These are phyloP conservation scores for Otus sunia DNA, from an alignment of 2,113 vertebrate genomes.

Conservation along the genomic window DNA sequence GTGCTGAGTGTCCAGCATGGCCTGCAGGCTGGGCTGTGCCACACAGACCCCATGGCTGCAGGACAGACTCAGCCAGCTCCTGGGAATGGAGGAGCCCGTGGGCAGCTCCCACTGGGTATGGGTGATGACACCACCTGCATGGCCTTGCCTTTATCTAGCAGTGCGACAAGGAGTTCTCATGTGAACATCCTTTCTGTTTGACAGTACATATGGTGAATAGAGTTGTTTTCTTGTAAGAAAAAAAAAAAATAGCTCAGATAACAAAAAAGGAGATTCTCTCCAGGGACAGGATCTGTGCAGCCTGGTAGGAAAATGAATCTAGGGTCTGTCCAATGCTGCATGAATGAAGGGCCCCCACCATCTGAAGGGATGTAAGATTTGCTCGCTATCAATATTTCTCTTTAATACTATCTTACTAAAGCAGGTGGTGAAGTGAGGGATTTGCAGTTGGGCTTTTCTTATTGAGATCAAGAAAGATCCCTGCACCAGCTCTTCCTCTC, in stretches of 20 bases:
- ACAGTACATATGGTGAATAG: rapidly evolving
- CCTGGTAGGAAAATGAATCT: background rate
- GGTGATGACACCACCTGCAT: rapidly evolving
- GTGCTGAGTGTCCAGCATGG: background rate
- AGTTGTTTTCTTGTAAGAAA: background rate
- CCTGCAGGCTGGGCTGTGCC: background rate
- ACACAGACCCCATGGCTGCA: rapidly evolving
- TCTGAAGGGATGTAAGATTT: background rate
- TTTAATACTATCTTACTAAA: background rate
- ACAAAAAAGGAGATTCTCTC: background rate
- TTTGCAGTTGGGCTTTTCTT: background rate
- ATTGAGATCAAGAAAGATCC: background rate
- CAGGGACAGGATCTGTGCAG: background rate
- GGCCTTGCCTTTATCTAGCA: background rate
- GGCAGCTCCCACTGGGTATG: background rate
- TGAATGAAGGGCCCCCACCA: background rate
- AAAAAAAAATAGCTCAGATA: background rate
- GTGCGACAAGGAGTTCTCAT: background rate
- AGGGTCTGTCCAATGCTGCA: background rate
- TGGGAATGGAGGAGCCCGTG: rapidly evolving
- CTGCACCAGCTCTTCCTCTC: background rate
- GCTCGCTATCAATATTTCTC: background rate
- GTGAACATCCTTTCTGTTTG: background rate
- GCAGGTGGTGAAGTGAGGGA: background rate
- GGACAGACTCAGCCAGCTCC: background rate